Percentiles rank a stretch among this genome's conserved stretches.
These are phyloP conservation scores for Drosophila recens DNA, from an alignment of 2,888 invertebrate species.

Conservation along the genomic window DNA sequence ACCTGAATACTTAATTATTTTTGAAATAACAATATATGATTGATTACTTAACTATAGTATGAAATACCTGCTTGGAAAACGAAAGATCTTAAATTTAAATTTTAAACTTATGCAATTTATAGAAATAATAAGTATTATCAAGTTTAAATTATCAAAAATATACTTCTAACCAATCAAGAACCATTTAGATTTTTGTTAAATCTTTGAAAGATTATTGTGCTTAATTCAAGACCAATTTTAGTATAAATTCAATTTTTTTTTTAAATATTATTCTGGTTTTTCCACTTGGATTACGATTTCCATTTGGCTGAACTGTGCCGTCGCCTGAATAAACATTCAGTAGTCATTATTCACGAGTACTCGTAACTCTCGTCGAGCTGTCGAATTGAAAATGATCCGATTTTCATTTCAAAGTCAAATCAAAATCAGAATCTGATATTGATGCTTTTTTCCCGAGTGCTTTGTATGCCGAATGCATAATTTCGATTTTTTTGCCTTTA, in stretches of 20 bases:
- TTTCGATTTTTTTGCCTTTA: constrained; percentile 35
- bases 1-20: constrained; percentile 11
- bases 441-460: constrained; percentile 14
- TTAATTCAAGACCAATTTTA: neutral
- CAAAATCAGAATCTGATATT: constrained; percentile 31
- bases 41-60: neutral
- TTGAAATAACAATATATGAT: neutral
- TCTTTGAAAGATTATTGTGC: neutral
- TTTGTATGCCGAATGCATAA: constrained; percentile 56
- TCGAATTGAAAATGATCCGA: constrained; percentile 27
- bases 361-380: constrained; percentile 3
- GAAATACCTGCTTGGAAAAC: neutral
- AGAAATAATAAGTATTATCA: too few species aligned
- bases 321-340: constrained; percentile 1
- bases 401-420: constrained; percentile 58
- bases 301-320: constrained; percentile 1
- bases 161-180: too few species aligned
- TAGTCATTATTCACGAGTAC: constrained; percentile 18
- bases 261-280: neutral
- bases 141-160: too few species aligned
- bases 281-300: constrained; percentile 2
- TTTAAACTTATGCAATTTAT: too few species aligned
- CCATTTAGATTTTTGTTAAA: too few species aligned
- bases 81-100: neutral
- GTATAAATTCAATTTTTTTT: neutral